These are phyloP conservation scores for Capromys pilorides DNA, from an alignment of 2,797 vertebrate genomes.

Conservation along the genomic window DNA sequence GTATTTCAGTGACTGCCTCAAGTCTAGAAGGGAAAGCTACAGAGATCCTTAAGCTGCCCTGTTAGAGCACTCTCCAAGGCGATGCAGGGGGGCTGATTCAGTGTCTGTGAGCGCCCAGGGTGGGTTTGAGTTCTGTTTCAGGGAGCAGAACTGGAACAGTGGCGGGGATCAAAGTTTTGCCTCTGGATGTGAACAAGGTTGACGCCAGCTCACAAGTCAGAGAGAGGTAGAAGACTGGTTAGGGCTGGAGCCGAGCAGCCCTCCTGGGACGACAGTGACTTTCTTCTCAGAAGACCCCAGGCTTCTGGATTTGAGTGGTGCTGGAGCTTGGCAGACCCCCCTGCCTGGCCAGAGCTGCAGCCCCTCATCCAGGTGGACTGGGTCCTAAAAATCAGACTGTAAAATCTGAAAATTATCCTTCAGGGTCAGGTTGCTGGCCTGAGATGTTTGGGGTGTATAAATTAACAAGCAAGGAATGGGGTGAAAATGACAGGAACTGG, in stretches of 20 bases:
- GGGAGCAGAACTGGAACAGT: not conserved
- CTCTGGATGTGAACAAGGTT: not conserved
- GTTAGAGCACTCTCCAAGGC: not conserved
- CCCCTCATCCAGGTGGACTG: not conserved
- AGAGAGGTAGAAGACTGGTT: slow-evolving; percentile 33
- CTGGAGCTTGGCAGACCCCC: too few relatives aligned
- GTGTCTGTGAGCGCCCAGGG: not conserved
- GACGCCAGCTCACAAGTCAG: not conserved
- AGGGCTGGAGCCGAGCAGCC: not conserved
- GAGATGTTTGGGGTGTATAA: not conserved
- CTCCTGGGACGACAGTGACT: slow-evolving; percentile 56
- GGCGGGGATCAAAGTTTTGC: not conserved
- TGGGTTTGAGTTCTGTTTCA: not conserved
- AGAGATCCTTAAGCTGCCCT: not conserved
- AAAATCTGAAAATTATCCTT: slow-evolving; percentile 42
- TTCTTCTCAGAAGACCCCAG: slow-evolving; percentile 47
- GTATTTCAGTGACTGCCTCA: slow-evolving; percentile 4
- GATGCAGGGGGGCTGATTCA: not conserved
- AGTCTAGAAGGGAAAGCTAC: slow-evolving; percentile 10
- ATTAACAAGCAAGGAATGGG: not conserved
- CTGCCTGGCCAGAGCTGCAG: too few relatives aligned
- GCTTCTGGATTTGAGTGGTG: not conserved
- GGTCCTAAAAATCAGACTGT: slow-evolving; percentile 41
- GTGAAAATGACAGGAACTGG: not conserved
- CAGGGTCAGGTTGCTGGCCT: not conserved